phyloP scores from a whole-genome alignment of 1,140 invertebrate species.

The Orchestia grillus region DNA sequence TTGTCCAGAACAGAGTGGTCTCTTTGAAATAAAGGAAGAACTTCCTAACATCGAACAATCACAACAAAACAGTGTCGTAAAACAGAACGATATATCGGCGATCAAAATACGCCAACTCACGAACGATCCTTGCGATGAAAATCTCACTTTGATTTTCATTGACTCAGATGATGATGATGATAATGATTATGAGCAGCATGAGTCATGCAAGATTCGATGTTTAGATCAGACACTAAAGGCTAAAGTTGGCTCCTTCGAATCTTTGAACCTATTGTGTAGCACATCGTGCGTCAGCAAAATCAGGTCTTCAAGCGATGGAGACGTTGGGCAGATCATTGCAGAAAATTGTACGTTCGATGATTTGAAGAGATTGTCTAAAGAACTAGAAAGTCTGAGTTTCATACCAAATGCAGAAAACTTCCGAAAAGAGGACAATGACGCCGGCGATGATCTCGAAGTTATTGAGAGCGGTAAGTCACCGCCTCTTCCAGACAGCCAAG shows the following conservation, averaged over 20 bases:
- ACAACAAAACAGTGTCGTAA: neutral
- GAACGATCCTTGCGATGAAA: neutral
- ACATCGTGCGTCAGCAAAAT: neutral
- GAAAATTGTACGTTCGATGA: constrained; percentile 27
- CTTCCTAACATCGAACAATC: neutral
- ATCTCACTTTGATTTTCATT: constrained; percentile 35
- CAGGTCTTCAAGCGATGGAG: constrained; percentile 4
- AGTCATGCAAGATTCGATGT: neutral
- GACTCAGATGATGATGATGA: constrained; percentile 3
- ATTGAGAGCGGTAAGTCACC: neutral
- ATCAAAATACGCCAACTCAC: neutral
- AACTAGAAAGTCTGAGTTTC: neutral
- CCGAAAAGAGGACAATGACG: neutral
- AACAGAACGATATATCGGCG: neutral
- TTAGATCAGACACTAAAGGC: neutral
- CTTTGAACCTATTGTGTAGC: neutral
- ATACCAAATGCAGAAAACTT: neutral
- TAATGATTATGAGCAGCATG: neutral
- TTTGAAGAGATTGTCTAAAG: neutral
- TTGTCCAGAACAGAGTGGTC: neutral
- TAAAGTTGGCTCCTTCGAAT: constrained; percentile 28
- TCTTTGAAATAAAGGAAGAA: neutral
- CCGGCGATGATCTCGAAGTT: neutral
- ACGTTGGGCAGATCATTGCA: neutral
- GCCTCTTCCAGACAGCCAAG: neutral